A percentile compares a stretch with the other conserved stretches of the same genome.
Evolutionary conservation across 2,888 invertebrate genomes (phyloP).

Genomic region (Heteromyza rotundicornis): DNA sequence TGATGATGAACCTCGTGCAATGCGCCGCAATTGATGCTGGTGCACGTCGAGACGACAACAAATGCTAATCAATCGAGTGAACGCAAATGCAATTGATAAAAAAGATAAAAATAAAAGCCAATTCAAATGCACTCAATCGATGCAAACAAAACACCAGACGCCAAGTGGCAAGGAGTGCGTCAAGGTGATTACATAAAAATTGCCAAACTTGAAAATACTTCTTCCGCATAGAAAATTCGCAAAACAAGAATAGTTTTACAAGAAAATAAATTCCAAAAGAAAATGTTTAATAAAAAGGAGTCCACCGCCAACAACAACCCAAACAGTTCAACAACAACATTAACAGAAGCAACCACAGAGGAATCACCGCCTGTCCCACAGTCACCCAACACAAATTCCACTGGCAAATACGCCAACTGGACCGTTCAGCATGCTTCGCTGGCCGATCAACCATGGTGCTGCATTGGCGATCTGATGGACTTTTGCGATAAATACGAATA

Average conservation of each 20-base stretch:
- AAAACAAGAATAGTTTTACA: no score
- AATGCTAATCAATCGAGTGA: slow-evolving; percentile 1
- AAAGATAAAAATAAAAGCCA: slow-evolving; percentile 52
- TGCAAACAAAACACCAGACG: slow-evolving; percentile 30
- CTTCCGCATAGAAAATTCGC: neutral
- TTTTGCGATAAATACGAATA: slow-evolving; percentile 57
- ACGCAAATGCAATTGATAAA: slow-evolving; percentile 43
- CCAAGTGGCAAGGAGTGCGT: slow-evolving; percentile 33
- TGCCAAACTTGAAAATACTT: neutral
- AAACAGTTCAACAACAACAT: slow-evolving; percentile 2
- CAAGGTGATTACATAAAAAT: slow-evolving; percentile 50
- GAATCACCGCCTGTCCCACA: neutral
- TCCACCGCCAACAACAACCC: slow-evolving; percentile 6
- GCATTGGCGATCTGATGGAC: slow-evolving; percentile 51
- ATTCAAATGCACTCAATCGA: neutral
- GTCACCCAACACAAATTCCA: neutral
- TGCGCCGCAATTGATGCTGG: no score
- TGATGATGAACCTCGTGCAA: no score
- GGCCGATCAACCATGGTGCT: slow-evolving; percentile 49
- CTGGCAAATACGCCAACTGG: slow-evolving; percentile 49
- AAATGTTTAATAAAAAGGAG: no score
- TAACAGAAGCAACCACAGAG: neutral
- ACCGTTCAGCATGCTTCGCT: slow-evolving; percentile 42
- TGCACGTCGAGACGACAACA: neutral
- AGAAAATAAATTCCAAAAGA: no score